Base-by-base conservation (phyloP, 2,797 vertebrate species). In the Acanthopagrus latus region DNA sequence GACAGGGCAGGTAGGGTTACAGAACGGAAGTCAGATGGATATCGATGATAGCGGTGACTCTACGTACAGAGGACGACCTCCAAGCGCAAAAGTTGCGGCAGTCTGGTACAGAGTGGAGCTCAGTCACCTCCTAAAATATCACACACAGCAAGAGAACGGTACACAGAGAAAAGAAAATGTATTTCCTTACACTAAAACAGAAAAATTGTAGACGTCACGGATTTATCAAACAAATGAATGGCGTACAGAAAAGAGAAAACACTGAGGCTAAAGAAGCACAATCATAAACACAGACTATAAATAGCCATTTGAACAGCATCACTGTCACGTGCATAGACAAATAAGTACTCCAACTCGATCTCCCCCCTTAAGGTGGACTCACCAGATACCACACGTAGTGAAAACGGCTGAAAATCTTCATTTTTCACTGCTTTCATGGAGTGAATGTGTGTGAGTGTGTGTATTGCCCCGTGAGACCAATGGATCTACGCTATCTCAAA, bases 341-440 rank as follows among this genome's bases (percentile, higher is more conserved):
- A 89, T 47, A 76, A 38, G 9, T 59, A 66, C n/a, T 51, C 65
- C 17, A 14, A 11, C 38, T 33, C 20, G 41, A 10, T 23, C 33
- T 55, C 50, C 41, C 16, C 54, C 64, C 25, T 21, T 66, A 2
- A 43, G 50, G 62, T 25, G 17, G 72, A 94, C 94, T 94, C 86
- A 94, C 93, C 93, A 94, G 93, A 90, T 97, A 95, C 96, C 96
- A 97, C 64, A 97, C 96, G 78, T 97, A 97, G 92, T 96, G 95
- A 89, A 97, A 97, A 57, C 95, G 95, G 83, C 95, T 95, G 90
- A 97, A 97, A 91, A 96, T 95, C 89, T 94, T 96, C 96, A 97
- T 96, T 72, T 80, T 85, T 59, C 23, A 46, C 51, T 13, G 58
- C 47, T 67, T 57, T 43, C 48, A 38, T 41, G 0, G 27, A 59